Evolutionary conservation across 2,113 vertebrate species (phyloP).

Genomic region (Pygoscelis adeliae): DNA sequence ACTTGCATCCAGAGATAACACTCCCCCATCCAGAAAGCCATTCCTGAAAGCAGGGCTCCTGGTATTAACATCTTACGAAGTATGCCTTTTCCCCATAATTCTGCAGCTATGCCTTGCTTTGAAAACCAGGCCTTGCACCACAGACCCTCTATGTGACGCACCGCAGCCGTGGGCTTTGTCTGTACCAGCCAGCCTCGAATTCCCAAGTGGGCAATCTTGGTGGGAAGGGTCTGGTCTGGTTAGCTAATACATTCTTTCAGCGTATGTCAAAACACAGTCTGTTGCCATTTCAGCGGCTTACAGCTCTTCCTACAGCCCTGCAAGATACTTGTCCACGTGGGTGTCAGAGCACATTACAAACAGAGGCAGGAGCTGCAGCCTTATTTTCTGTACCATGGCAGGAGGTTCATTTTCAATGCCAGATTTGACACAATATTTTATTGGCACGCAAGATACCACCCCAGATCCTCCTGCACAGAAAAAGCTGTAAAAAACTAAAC

Average conservation of each 20-base stretch:
- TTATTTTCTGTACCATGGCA: not conserved
- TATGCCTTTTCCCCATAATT: not conserved
- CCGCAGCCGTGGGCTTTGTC: not conserved
- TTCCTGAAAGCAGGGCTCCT: not conserved
- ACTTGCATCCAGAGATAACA: not conserved
- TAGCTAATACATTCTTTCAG: not conserved
- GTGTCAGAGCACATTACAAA: not conserved
- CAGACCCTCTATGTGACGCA: not conserved
- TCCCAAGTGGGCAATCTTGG: not conserved
- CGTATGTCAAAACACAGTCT: not conserved
- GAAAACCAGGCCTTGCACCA: not conserved
- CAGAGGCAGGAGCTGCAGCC: not conserved
- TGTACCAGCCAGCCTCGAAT: not conserved
- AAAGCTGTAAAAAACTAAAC: not conserved
- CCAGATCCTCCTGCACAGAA: not conserved
- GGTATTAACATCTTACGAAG: not conserved
- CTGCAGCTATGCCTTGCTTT: not conserved
- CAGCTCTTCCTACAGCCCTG: not conserved
- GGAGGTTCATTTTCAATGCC: not conserved
- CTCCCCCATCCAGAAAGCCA: not conserved
- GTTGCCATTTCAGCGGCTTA: not conserved
- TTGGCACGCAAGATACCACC: not conserved
- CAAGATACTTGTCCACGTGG: not conserved
- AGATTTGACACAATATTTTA: not conserved
- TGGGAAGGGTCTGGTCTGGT: not conserved